Base-by-base conservation (phyloP, 1,140 invertebrate genomes). In the Ips nitidus region DNA sequence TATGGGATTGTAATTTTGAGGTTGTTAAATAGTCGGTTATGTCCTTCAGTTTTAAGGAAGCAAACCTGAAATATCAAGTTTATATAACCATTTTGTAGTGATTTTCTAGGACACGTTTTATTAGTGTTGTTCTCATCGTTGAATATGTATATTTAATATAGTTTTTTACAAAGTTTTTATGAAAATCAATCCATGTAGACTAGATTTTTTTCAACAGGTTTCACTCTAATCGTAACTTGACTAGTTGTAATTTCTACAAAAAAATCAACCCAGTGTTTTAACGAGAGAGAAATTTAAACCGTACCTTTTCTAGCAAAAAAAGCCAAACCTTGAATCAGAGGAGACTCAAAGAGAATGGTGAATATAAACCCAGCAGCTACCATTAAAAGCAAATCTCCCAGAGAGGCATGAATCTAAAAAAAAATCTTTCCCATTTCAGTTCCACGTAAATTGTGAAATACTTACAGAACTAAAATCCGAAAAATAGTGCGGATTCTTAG, bases 401-500 rank as follows among this genome's bases (percentile, higher is more conserved):
- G 63, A 42, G 71, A 66, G 42, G 73, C 70, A 47, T 66, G 67
- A 39, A 72, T n/a, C 73, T 74, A 53, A 63, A 73, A 41, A n/a
- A 50, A 64, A 22, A 22, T 22, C 22, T 6, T 6, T 4, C n/a
- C 3, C 42, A 53, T 41, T 4, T 36, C 2, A 43, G 47, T n/a
- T 47, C 38, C 38, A 5, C 45, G 3, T 62, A 2, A 56, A 4
- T 57, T 52, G 42, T 22, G 8, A 42, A 2, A 50, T 62, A 55
- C 41, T 66, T 72, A 75, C 75, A 42, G 73, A 60, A 37, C 36
- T 55, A 63, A 76, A 75, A 57, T 76, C 75, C 1, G 75, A 74
- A 66, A 76, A 76, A 70, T 76, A 76, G 41, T 64, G 67, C 36
- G 73, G 73, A 56, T 53, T 56, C 61, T 75, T 75, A 37, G 69